phyloP scores from a whole-genome alignment of 2,113 vertebrate species.

The Forbesichthys agassizii region DNA sequence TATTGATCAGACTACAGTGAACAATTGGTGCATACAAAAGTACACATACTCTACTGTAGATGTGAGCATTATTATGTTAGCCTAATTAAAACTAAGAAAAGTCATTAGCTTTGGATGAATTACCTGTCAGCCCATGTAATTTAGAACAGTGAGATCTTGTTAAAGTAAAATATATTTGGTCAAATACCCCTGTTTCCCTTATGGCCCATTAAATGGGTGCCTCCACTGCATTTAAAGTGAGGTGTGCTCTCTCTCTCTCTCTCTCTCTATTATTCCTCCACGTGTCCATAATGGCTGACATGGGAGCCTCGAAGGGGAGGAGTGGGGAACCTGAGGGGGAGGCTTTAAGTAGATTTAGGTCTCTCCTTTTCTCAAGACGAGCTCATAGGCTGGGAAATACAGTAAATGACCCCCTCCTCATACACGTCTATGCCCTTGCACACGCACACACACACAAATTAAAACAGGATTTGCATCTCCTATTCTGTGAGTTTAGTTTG shows the following conservation, averaged over 20 bases:
- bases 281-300: conserved; percentile 41
- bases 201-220: conserved; percentile 48
- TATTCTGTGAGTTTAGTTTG: conserved; percentile 9
- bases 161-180: conserved; percentile 67
- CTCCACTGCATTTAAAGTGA: conserved; percentile 24
- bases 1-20: no score
- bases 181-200: conserved; percentile 45
- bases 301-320: background rate
- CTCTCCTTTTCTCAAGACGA: conserved; percentile 47
- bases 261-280: conserved; percentile 45
- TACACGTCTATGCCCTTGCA: background rate
- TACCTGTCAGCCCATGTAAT: conserved; percentile 41
- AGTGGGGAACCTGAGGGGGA: conserved; percentile 13
- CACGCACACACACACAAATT: conserved; percentile 10
- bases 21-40: no score
- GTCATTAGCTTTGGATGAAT: no score
- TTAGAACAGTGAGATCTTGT: conserved; percentile 46
- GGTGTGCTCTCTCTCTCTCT: conserved; percentile 23
- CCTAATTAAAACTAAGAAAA: no score
- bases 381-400: conserved; percentile 50
- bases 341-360: conserved; percentile 58
- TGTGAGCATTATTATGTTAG: no score
- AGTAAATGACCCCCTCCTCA: conserved; percentile 20
- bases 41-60: no score
- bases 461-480: background rate